Evolutionary conservation across 2,888 invertebrate species (phyloP).

Genomic region (Pollenia amentaria): DNA sequence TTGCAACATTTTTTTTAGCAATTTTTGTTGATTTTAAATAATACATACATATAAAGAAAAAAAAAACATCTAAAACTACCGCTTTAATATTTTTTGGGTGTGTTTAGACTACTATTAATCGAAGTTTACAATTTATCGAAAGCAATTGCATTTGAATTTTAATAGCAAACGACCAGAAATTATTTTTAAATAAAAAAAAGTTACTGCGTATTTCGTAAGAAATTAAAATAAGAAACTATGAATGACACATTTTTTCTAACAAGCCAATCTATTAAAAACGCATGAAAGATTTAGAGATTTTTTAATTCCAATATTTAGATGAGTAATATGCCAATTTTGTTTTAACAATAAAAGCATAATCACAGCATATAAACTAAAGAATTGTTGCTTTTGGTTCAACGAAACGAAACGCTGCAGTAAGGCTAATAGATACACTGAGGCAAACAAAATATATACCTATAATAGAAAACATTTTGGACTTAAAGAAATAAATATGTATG

Average conservation of each 20-base stretch:
- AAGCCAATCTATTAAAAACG: constrained; percentile 31
- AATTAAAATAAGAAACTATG: constrained; percentile 24
- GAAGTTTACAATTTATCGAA: neutral
- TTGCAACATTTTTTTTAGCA: too few relatives aligned
- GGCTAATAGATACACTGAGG: too few relatives aligned
- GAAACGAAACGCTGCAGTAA: too few relatives aligned
- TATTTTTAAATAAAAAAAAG: neutral
- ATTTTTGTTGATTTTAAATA: too few relatives aligned
- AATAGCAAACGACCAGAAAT: constrained; percentile 7
- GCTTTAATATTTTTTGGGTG: constrained; percentile 35
- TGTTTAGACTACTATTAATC: neutral
- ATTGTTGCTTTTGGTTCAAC: neutral
- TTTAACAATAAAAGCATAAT: neutral
- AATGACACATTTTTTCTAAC: constrained; percentile 25
- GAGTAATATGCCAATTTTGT: neutral
- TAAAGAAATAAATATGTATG: too few relatives aligned
- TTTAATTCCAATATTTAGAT: constrained; percentile 21
- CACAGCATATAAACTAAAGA: neutral
- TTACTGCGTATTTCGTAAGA: constrained; percentile 48
- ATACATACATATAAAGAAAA: too few relatives aligned
- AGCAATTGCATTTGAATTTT: constrained; percentile 18
- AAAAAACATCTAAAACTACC: neutral
- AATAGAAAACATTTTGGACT: too few relatives aligned
- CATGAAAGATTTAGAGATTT: constrained; percentile 31
- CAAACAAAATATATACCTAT: too few relatives aligned